Percentiles rank a stretch among this genome's conserved stretches.
phyloP scores from a whole-genome alignment of 2,797 vertebrate species.

The Tenualosa thibaudeaui region DNA sequence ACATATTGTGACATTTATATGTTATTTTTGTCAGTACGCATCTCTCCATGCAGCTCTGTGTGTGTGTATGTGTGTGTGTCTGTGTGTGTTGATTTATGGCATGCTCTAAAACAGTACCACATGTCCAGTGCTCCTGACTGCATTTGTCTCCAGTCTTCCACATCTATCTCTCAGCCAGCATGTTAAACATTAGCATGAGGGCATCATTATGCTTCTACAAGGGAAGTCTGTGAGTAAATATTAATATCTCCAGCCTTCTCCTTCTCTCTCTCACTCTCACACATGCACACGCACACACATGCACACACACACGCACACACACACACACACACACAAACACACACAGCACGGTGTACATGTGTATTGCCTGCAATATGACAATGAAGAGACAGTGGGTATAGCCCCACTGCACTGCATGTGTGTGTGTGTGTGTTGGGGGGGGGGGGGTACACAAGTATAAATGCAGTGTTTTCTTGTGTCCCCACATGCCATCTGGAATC shows the following conservation, averaged over 20 bases:
- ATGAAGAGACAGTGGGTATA: constrained; percentile 36
- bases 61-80: neutral
- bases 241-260: neutral
- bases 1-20: neutral
- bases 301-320: too few species aligned
- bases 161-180: neutral
- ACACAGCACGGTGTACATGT: constrained; percentile 2
- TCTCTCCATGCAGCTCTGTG: neutral
- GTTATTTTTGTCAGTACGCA: neutral
- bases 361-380: constrained; percentile 46
- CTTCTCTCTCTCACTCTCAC: neutral
- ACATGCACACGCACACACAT: neutral
- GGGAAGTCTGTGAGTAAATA: neutral
- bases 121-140: neutral
- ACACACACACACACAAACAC: neutral
- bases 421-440: constrained; percentile 29
- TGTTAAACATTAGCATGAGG: neutral
- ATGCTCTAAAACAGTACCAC: neutral
- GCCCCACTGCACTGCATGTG: neutral
- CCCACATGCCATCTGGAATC: neutral
- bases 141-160: too few species aligned
- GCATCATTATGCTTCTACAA: neutral
- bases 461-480: neutral
- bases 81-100: neutral
- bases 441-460: too few species aligned